A percentile compares a stretch with the other conserved stretches of the same genome.
Conservation (phyloP, 37 sponge, comb jelly and placozoan species). For the Ianthella basta region DNA sequence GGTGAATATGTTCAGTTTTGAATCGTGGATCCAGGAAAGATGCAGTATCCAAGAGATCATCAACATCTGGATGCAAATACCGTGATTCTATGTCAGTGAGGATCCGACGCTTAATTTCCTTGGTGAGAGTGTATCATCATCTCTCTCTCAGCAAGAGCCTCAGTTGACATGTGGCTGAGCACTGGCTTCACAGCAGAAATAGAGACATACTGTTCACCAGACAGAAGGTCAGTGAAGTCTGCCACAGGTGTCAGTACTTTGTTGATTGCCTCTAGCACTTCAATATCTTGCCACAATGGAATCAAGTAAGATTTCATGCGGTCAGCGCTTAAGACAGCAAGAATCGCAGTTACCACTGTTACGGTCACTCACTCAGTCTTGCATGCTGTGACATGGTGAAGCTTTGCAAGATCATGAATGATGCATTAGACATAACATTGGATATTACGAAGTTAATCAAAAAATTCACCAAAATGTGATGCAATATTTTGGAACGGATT, state of each 20-base stretch:
- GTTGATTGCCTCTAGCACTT: slow-evolving; percentile 32
- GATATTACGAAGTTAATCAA: slow-evolving; percentile 12
- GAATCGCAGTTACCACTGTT: slow-evolving; percentile 25
- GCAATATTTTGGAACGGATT: too few relatives aligned
- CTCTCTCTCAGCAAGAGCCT: neutral
- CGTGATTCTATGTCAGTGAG: neutral
- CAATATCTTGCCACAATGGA: slow-evolving; percentile 33
- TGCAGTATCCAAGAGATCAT: slow-evolving; percentile 26
- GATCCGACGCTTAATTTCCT: neutral
- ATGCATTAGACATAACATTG: slow-evolving; percentile 5
- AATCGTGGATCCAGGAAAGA: slow-evolving; percentile 44
- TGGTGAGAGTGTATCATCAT: slow-evolving; percentile 5
- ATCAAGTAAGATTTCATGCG: slow-evolving; percentile 12
- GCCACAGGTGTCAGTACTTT: slow-evolving; percentile 17
- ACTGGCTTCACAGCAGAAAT: slow-evolving; percentile 33
- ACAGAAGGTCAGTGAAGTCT: slow-evolving; percentile 39
- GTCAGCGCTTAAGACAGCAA: slow-evolving; percentile 19
- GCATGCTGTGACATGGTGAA: slow-evolving; percentile 29
- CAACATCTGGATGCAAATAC: neutral
- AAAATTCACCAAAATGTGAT: neutral
- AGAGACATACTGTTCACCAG: slow-evolving; percentile 31
- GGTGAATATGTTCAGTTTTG: slow-evolving; percentile 4
- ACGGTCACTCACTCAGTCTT: slow-evolving; percentile 28
- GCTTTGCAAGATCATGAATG: slow-evolving; percentile 34
- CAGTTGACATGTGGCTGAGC: neutral